Conservation (phyloP, 2,888 invertebrate species). For the Parnassius glacialis region DNA sequence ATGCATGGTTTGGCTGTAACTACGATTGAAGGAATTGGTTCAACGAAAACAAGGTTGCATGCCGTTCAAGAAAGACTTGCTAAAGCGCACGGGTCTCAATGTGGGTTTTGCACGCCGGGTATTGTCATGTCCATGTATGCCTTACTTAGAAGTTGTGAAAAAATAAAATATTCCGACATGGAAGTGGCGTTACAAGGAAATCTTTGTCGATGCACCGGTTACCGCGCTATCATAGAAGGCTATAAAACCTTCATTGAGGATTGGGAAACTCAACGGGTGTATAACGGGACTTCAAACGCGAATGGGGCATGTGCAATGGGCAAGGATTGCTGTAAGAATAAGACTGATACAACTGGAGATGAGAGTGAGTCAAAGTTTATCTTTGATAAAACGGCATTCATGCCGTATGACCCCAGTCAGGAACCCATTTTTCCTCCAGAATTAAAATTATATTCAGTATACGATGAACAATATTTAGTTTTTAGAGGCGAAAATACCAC, state of each 20-base stretch:
- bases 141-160: slow-evolving; percentile 81
- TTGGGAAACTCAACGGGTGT: slow-evolving; percentile 80
- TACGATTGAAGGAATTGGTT: slow-evolving; percentile 93
- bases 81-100: slow-evolving; percentile 92
- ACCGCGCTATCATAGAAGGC: slow-evolving; percentile 91
- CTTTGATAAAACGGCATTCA: slow-evolving; percentile 82
- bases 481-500: slow-evolving; percentile 78
- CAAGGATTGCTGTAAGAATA: slow-evolving; percentile 83
- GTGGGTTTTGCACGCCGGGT: slow-evolving; percentile 94
- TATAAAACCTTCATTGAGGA: slow-evolving; percentile 88
- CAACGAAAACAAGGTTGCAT: slow-evolving; percentile 85
- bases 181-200: slow-evolving; percentile 88
- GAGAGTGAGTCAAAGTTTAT: slow-evolving; percentile 75
- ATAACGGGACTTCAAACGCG: slow-evolving; percentile 41
- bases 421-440: slow-evolving; percentile 93
- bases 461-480: slow-evolving; percentile 78
- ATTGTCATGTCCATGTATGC: slow-evolving; percentile 96
- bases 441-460: slow-evolving; percentile 81
- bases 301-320: slow-evolving; percentile 79
- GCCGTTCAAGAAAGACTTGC: slow-evolving; percentile 91
- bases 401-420: slow-evolving; percentile 86
- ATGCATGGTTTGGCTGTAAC: slow-evolving; percentile 91
- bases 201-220: slow-evolving; percentile 92
- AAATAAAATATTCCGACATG: slow-evolving; percentile 81
- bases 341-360: slow-evolving; percentile 51